Conservation (phyloP, 2,888 invertebrate species). For the Stenotaenia linearis region DNA sequence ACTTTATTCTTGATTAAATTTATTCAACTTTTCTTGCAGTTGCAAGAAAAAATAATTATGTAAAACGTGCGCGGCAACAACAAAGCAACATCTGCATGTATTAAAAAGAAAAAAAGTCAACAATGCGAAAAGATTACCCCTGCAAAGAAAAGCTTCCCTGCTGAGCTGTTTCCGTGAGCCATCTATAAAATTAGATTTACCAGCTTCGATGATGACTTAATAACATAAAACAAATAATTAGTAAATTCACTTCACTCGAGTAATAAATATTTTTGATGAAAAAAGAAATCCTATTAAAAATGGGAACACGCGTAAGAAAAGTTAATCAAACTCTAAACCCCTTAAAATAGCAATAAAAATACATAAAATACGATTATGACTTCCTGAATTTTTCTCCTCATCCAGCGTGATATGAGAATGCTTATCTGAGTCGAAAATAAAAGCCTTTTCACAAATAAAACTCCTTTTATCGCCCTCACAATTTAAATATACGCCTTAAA, state of each 20-base stretch:
- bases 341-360: background rate
- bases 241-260: background rate
- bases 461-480: conserved; percentile 1
- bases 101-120: background rate
- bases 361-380: conserved; percentile 24
- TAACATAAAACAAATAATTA: background rate
- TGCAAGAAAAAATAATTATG: background rate
- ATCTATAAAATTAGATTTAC: background rate
- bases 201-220: background rate
- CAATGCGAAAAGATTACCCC: background rate
- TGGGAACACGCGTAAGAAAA: background rate
- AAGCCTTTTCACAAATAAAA: conserved; percentile 14
- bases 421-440: conserved; percentile 8
- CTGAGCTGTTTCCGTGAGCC: background rate
- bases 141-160: background rate
- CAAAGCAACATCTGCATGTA: background rate
- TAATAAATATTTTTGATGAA: background rate
- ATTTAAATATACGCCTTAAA: conserved; percentile 8
- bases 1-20: conserved; percentile 2
- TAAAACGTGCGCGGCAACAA: background rate
- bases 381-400: conserved; percentile 18
- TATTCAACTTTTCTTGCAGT: background rate
- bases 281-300: background rate
- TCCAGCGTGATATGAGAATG: background rate
- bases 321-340: background rate